Percentiles rank a stretch among this genome's conserved stretches.
phyloP scores from a whole-genome alignment of 2,113 vertebrate genomes.

The Mustela nigripes region DNA sequence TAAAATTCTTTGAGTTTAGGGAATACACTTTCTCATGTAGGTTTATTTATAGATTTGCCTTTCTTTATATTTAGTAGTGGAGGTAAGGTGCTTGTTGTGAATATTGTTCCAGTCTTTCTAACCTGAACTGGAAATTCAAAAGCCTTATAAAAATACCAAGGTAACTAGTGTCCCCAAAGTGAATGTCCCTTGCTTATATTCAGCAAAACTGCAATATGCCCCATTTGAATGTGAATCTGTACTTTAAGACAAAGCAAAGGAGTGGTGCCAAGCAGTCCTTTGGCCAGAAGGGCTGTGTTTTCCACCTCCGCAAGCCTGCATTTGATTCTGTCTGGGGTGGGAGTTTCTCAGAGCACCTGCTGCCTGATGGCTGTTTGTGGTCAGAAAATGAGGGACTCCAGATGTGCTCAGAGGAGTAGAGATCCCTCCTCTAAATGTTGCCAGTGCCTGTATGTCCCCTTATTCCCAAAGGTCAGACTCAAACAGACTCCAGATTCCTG shows the following conservation, averaged over 20 bases:
- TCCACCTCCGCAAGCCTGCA: not conserved
- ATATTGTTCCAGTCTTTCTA: not conserved
- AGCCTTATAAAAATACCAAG: not conserved
- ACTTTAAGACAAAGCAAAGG: not conserved
- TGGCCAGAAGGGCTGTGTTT: not conserved
- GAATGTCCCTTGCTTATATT: not conserved
- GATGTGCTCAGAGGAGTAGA: not conserved
- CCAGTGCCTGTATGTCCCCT: rapidly evolving
- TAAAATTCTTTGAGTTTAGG: not conserved
- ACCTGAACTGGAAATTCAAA: not conserved
- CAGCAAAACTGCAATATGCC: not conserved
- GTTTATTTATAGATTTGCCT: not conserved
- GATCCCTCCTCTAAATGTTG: not conserved
- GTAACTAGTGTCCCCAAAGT: not conserved
- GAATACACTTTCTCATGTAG: not conserved
- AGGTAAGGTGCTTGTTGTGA: not conserved
- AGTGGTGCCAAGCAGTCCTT: not conserved
- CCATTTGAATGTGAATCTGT: not conserved
- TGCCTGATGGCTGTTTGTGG: not conserved
- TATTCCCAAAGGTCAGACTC: not conserved
- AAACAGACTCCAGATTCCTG: too few relatives aligned
- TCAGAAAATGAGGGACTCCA: not conserved
- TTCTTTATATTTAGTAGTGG: not conserved
- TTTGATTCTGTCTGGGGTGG: not conserved
- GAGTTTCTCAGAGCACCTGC: not conserved